Conservation (phyloP, 2,888 invertebrate genomes). For the Cephalotes varians region DNA sequence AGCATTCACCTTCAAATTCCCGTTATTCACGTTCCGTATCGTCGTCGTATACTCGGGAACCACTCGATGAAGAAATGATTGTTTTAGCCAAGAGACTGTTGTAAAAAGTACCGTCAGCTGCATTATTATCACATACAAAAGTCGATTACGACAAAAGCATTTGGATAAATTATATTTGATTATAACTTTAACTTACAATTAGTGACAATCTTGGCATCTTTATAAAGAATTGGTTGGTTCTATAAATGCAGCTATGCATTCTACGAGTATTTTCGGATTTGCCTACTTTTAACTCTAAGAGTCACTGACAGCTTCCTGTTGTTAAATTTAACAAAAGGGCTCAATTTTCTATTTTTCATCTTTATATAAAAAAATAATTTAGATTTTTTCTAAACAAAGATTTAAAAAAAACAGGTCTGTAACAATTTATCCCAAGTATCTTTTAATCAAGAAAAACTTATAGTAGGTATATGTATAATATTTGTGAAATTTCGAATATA, state of each 20-base stretch:
- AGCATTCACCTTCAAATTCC: slow-evolving; percentile 85
- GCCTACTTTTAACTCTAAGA: background rate
- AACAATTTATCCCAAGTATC: background rate
- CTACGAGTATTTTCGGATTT: background rate
- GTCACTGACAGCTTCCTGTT: background rate
- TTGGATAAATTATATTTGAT: background rate
- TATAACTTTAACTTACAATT: background rate
- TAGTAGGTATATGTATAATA: background rate
- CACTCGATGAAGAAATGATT: slow-evolving; percentile 48
- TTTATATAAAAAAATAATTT: background rate
- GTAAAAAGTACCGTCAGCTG: background rate
- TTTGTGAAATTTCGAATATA: background rate
- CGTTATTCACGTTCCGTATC: slow-evolving; percentile 82
- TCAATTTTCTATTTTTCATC: background rate
- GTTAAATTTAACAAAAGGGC: background rate
- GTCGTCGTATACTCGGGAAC: slow-evolving; percentile 67
- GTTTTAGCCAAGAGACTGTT: slow-evolving; percentile 1
- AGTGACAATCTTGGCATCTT: background rate
- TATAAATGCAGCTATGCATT: background rate
- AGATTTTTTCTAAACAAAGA: background rate
- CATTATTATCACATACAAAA: background rate
- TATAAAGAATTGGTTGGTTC: background rate
- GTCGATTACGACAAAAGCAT: background rate
- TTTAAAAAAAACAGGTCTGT: background rate
- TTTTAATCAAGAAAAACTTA: background rate